These are phyloP conservation scores for Neodontobutis hainanensis DNA, from an alignment of 2,113 vertebrate species.

Conservation along the genomic window DNA sequence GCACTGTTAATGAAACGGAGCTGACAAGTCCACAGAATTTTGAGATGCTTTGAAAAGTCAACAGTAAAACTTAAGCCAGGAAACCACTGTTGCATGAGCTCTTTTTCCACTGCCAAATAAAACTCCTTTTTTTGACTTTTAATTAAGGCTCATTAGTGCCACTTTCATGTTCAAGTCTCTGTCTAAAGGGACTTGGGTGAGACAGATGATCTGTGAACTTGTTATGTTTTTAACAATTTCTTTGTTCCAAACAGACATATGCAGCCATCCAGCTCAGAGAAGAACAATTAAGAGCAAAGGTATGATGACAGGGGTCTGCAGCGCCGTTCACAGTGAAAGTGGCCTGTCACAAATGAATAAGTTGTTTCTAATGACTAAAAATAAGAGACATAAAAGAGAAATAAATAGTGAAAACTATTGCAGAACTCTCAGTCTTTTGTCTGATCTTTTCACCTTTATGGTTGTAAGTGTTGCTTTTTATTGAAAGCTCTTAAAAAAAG, in stretches of 20 bases:
- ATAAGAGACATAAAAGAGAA: not conserved
- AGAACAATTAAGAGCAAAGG: slow-evolving; percentile 28
- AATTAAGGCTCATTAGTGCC: slow-evolving; percentile 38
- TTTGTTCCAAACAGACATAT: slow-evolving; percentile 6
- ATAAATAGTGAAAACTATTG: not conserved
- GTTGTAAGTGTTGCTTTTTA: slow-evolving; percentile 14
- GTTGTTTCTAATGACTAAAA: not conserved
- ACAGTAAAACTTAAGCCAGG: too few species aligned
- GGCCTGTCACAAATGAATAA: slow-evolving; percentile 8
- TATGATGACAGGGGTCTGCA: not conserved
- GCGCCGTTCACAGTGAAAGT: not conserved
- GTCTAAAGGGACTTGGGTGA: not conserved
- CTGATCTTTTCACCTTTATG: slow-evolving; percentile 4
- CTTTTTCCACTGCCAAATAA: slow-evolving; percentile 16
- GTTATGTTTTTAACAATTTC: not conserved
- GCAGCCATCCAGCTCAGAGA: not conserved
- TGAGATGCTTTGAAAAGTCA: too few species aligned
- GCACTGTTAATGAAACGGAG: too few species aligned
- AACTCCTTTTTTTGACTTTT: slow-evolving; percentile 26
- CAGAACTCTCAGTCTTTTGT: not conserved
- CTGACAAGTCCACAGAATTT: too few species aligned
- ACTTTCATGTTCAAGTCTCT: not conserved
- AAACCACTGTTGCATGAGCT: slow-evolving; percentile 37
- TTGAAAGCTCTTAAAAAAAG: too few species aligned
- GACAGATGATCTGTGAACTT: slow-evolving; percentile 10